phyloP scores from a whole-genome alignment of 2,797 vertebrate species.

The Numenius phaeopus region DNA sequence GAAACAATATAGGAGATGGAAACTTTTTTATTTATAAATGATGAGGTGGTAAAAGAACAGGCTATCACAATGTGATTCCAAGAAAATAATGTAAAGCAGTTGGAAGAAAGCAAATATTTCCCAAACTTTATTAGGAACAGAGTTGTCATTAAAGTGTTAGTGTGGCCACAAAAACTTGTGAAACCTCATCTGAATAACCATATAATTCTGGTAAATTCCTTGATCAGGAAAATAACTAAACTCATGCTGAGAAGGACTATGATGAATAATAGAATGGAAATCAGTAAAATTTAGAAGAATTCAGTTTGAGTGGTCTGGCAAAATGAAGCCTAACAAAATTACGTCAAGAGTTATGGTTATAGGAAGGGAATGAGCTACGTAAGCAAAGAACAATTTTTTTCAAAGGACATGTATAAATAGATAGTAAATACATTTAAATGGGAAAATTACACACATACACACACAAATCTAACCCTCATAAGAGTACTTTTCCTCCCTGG shows the following conservation, averaged over 20 bases:
- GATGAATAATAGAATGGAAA: neutral
- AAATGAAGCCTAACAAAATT: neutral
- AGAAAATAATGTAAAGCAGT: neutral
- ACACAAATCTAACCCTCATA: neutral
- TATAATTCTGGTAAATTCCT: neutral
- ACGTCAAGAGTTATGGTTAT: neutral
- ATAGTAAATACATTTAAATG: neutral
- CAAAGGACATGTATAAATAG: neutral
- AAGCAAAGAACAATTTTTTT: neutral
- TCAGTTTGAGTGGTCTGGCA: neutral
- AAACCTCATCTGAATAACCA: neutral
- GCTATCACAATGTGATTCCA: neutral
- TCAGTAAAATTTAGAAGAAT: neutral
- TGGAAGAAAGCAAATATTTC: neutral
- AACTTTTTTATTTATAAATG: neutral
- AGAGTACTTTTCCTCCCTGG: neutral
- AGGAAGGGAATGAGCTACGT: neutral
- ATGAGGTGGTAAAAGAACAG: neutral
- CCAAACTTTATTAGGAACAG: neutral
- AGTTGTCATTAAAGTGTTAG: neutral
- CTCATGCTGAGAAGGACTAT: neutral
- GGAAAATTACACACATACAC: neutral
- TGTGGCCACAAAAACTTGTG: neutral
- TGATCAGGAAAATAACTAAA: neutral
- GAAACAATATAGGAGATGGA: neutral